Base-by-base conservation (phyloP, 2,113 vertebrate species). In the Mugil cephalus region DNA sequence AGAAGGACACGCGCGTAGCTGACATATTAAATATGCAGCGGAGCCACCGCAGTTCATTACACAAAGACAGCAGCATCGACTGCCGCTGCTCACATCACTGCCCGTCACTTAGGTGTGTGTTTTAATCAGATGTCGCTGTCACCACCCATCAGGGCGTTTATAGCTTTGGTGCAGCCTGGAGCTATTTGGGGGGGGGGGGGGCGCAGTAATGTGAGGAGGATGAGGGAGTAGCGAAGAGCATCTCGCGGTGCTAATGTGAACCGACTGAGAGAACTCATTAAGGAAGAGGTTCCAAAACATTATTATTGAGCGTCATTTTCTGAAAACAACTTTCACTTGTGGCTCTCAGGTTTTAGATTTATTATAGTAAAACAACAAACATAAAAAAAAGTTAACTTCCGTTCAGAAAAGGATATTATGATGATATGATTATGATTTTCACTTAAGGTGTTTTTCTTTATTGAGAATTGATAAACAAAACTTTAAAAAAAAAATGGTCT, bases 21-120 rank as follows among this genome's bases (percentile, higher is more conserved):
- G 86, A 79, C 82, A 69, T 14, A 19, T 80, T 55, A 71, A 71
- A 82, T 85, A 89, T 65, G 84, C 71, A 68, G 62, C 42, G 1
- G 18, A 61, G 51, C 13, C 1, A 15, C 48, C 34, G 61, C 19
- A 43, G 59, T 83, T 88, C 84, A 87, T 91, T 85, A 87, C 61
- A 36, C 38, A 43, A 30, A 30, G 66, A 8, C 14, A 30, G 30
- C 30, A 17, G 63, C 58, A 8, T 13, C 50, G 66, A 68, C 62
- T 55, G 71, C 46, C 30, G 13, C 75, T n/a, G 70, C 54, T 73
- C 69, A 40, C 38, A 54, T 52, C n/a, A 4, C 56, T 36, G 58
- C 61, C 21, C 2, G 11, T 55, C 54, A 42, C 39, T 53, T 18
- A 72, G 66, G 47, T 58, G 53, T 54, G 34, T 56, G 46, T 67